Base-by-base conservation (phyloP, 2,888 invertebrate species). In the Ferrisia virgata region DNA sequence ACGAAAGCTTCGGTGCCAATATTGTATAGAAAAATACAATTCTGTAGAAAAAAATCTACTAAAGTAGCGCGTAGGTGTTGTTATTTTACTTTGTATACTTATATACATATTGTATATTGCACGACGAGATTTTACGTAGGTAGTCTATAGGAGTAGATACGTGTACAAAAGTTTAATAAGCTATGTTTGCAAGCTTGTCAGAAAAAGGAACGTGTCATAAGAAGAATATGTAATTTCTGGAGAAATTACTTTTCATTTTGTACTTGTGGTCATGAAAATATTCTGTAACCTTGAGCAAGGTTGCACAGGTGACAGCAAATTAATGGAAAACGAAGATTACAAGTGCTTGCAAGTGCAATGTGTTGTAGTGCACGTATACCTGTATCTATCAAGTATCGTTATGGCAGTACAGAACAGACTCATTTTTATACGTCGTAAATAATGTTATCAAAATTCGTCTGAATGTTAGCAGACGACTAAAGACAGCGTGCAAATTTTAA, bases 141-240 rank as follows among this genome's bases (percentile, higher is more conserved):
- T n/a, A n/a, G n/a, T n/a, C n/a, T n/a, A n/a, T n/a, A n/a, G n/a
- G n/a, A n/a, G n/a, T n/a, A n/a, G n/a, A n/a, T n/a, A n/a, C n/a
- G n/a, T n/a, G n/a, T n/a, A 72, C 72, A n/a, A 13, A 76, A 76
- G 11, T 76, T 18, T 76, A 76, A 36, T 76, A 76, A 76, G 9
- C 18, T n/a, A 5, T 31, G 31, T 36, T 18, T 36, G 36, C 18
- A 18, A 76, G 36, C 72, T 13, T 33, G 8, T 15, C 72, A 6
- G n/a, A 3, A 15, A 64, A 69, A 69, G n/a, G 15, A 69, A 69
- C 13, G 5, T 33, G 69, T n/a, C 31, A 15, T 58, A 31, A 76
- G 36, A 36, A n/a, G 15, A 76, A 33, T 76, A 36, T 76, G 9
- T 5, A 1, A 18, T 76, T 69, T 31, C 8, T 76, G 72, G 64